Evolutionary conservation across 1,140 invertebrate species (phyloP).

Genomic region (Alviniconcha marisindica): DNA sequence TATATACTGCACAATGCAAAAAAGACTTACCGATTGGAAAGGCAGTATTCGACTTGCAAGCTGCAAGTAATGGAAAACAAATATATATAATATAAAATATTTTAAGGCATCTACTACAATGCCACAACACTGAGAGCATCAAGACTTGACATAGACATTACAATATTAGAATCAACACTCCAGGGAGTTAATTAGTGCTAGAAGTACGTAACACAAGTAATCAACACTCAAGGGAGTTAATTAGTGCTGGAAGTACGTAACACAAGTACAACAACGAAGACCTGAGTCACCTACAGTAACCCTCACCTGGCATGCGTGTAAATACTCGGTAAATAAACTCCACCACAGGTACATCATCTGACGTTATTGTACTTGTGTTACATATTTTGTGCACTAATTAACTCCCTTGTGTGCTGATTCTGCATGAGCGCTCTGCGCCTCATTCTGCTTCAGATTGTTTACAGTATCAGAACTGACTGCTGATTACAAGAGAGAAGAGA

Average conservation of each 20-base stretch:
- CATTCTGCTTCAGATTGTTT: too few relatives aligned
- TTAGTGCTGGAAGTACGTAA: not conserved
- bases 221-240: not conserved
- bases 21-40: slow-evolving; percentile 62
- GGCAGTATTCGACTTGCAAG: slow-evolving; percentile 69
- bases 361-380: too few relatives aligned
- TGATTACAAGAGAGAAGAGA: too few relatives aligned
- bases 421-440: too few relatives aligned
- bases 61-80: slow-evolving; percentile 57
- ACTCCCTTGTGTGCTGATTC: too few relatives aligned
- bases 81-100: slow-evolving; percentile 1
- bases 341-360: too few relatives aligned
- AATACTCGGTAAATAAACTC: too few relatives aligned
- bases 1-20: slow-evolving; percentile 11
- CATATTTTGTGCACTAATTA: too few relatives aligned
- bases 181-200: not conserved
- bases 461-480: too few relatives aligned
- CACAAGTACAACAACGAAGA: too few relatives aligned
- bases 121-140: not conserved
- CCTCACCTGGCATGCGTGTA: too few relatives aligned
- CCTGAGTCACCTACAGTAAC: too few relatives aligned
- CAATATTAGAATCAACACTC: not conserved
- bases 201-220: not conserved
- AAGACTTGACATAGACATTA: not conserved
- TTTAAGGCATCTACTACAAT: not conserved